These are phyloP conservation scores for Cisticola juncidis DNA, from an alignment of 2,113 vertebrate species.

Conservation along the genomic window DNA sequence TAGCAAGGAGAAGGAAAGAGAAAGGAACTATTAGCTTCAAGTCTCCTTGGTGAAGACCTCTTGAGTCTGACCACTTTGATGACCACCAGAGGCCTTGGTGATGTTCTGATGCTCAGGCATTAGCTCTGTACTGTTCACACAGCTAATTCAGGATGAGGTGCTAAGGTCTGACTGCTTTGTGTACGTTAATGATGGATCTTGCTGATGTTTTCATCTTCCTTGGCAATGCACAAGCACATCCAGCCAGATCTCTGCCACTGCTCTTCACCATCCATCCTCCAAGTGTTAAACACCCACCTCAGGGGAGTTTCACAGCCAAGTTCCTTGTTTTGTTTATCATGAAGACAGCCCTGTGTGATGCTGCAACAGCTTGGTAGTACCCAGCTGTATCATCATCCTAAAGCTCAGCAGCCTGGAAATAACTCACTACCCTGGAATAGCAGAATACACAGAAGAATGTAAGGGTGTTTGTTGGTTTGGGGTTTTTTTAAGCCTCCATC, in stretches of 20 bases:
- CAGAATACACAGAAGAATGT: neutral
- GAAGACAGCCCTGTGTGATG: neutral
- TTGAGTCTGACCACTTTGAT: neutral
- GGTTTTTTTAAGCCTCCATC: neutral
- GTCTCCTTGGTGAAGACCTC: neutral
- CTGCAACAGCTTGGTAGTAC: neutral
- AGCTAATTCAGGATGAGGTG: neutral
- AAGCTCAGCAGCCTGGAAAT: neutral
- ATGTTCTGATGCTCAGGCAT: neutral
- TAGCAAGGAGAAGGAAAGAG: neutral
- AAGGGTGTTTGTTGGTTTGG: neutral
- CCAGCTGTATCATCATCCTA: neutral
- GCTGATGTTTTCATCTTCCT: neutral
- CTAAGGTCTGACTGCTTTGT: neutral
- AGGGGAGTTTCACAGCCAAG: neutral
- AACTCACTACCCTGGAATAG: neutral
- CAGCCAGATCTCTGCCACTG: neutral
- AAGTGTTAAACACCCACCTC: neutral
- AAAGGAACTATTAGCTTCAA: neutral
- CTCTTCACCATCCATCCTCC: neutral
- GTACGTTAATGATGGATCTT: rapidly evolving
- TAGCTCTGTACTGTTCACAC: neutral
- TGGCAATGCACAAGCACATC: neutral
- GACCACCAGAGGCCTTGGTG: neutral
- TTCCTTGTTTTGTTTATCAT: neutral